A percentile compares a stretch with the other conserved stretches of the same genome.
Conservation (phyloP, 2,888 invertebrate species). For the Limenitis camilla region DNA sequence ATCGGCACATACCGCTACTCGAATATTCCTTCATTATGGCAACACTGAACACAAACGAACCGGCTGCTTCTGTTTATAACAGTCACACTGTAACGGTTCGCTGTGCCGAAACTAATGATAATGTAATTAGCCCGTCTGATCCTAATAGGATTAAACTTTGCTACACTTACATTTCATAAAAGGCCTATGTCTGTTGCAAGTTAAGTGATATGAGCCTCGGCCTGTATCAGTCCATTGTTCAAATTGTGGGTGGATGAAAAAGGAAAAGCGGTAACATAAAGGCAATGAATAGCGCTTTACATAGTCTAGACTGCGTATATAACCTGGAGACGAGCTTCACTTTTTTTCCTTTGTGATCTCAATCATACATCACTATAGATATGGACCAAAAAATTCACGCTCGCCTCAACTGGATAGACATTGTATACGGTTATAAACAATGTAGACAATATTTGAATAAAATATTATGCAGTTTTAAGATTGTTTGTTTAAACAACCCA, state of each 20-base stretch:
- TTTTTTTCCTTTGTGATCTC: slow-evolving; percentile 9
- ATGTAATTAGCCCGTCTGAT: slow-evolving; percentile 46
- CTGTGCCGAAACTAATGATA: slow-evolving; percentile 52
- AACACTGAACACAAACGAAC: slow-evolving; percentile 4
- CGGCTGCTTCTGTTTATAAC: slow-evolving; percentile 22
- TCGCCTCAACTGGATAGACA: too few relatives aligned
- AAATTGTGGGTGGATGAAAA: slow-evolving; percentile 14
- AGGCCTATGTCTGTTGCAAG: slow-evolving; percentile 18
- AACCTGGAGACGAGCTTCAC: slow-evolving; percentile 8
- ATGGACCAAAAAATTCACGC: too few relatives aligned
- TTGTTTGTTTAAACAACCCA: too few relatives aligned
- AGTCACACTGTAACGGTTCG: slow-evolving; percentile 35
- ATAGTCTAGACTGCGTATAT: slow-evolving; percentile 12
- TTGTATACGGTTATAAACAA: too few relatives aligned
- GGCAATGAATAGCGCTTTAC: slow-evolving; percentile 13
- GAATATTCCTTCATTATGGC: slow-evolving; percentile 16
- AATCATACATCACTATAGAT: slow-evolving; percentile 3
- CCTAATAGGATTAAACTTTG: slow-evolving; percentile 33
- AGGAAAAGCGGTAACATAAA: slow-evolving; percentile 16
- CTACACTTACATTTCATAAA: slow-evolving; percentile 21
- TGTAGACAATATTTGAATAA: too few relatives aligned
- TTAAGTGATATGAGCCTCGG: slow-evolving; percentile 20
- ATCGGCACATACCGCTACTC: background rate
- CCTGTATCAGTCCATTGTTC: slow-evolving; percentile 17
- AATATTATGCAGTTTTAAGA: too few relatives aligned